Evolutionary conservation across 2,888 invertebrate species (phyloP).

Genomic region (Adelphocoris suturalis): DNA sequence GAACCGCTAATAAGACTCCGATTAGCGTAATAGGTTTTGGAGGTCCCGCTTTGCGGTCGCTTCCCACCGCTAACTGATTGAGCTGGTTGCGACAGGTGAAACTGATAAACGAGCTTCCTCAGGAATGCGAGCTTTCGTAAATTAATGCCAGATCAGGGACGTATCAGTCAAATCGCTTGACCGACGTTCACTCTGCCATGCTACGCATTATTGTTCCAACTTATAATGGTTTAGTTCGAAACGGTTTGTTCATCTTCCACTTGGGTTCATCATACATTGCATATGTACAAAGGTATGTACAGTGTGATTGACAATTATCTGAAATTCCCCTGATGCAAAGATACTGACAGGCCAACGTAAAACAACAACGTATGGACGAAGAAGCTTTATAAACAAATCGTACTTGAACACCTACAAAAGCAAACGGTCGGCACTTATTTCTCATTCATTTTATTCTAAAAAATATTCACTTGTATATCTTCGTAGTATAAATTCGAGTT

Average conservation of each 20-base stretch:
- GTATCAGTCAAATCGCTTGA: background rate
- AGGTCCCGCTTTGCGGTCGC: background rate
- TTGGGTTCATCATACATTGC: background rate
- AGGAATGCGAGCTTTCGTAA: conserved; percentile 9
- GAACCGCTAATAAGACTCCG: background rate
- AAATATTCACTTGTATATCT: too few species aligned
- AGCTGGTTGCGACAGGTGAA: background rate
- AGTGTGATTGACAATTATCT: too few species aligned
- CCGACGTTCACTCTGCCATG: background rate
- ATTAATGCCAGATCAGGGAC: background rate
- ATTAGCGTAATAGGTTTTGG: background rate
- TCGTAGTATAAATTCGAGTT: too few species aligned
- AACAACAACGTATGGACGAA: too few species aligned
- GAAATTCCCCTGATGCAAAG: too few species aligned
- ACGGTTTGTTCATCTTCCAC: background rate
- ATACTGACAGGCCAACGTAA: too few species aligned
- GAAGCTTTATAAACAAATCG: too few species aligned
- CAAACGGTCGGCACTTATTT: too few species aligned
- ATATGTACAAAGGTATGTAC: too few species aligned
- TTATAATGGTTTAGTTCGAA: background rate
- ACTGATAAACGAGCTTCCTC: background rate
- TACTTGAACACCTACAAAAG: too few species aligned
- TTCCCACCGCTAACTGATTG: background rate
- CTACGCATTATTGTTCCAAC: background rate
- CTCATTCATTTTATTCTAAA: too few species aligned